phyloP scores from a whole-genome alignment of 2,888 invertebrate species.

The Gandaritis pyraliata region DNA sequence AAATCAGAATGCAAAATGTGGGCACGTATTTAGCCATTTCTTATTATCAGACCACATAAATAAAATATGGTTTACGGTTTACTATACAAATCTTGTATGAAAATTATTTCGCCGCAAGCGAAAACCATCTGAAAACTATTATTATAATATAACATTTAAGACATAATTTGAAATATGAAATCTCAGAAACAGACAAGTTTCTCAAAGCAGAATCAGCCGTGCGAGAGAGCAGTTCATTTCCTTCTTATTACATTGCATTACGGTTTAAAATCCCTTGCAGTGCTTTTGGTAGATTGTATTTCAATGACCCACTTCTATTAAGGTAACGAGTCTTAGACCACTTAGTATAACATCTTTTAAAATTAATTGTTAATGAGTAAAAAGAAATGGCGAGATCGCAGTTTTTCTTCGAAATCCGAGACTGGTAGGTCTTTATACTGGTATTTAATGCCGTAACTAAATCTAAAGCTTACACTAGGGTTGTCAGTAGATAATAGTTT shows the following conservation, averaged over 20 bases:
- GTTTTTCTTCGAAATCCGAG: constrained; percentile 25
- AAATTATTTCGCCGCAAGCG: no score
- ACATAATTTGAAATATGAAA: constrained; percentile 25
- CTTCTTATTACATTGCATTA: constrained; percentile 11
- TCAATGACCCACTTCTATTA: constrained; percentile 49
- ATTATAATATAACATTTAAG: no score
- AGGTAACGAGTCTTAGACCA: constrained; percentile 53
- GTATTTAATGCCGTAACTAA: no score
- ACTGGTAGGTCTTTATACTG: not conserved
- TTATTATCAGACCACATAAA: not conserved
- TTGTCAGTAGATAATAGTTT: no score
- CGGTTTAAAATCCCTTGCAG: constrained; percentile 17
- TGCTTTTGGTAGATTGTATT: constrained; percentile 48
- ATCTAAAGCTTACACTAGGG: no score
- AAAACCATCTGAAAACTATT: no score
- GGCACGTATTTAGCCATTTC: no score
- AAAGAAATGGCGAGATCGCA: constrained; percentile 47
- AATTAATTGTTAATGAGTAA: constrained; percentile 56
- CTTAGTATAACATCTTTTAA: constrained; percentile 58
- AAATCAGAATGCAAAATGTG: no score
- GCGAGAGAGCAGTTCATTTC: constrained; percentile 13
- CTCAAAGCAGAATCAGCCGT: constrained; percentile 24
- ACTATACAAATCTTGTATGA: not conserved
- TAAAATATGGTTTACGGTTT: not conserved
- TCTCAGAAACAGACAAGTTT: constrained; percentile 26